Evolutionary conservation across 2,797 vertebrate species (phyloP).

Genomic region (Trachops cirrhosus): DNA sequence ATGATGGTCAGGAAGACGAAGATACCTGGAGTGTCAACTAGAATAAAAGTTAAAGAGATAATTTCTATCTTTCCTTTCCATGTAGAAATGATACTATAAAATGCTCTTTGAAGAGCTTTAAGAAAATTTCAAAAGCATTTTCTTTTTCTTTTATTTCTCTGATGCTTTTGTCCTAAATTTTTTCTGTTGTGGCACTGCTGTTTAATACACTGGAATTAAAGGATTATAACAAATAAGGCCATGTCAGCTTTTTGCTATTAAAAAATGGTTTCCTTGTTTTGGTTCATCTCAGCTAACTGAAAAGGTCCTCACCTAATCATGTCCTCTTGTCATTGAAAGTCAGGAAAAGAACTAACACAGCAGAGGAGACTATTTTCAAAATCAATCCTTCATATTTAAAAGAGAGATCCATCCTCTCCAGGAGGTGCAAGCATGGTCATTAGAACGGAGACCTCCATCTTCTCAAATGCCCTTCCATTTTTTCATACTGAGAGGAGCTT

Average conservation of each 20-base stretch:
- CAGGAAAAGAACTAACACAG: constrained; percentile 60
- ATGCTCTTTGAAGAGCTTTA: neutral
- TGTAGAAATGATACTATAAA: neutral
- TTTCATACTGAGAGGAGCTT: constrained; percentile 64
- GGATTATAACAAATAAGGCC: neutral
- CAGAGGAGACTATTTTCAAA: constrained; percentile 69
- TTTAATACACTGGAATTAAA: constrained; percentile 7
- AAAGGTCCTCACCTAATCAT: constrained; percentile 70
- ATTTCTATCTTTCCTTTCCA: neutral
- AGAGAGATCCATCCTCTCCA: constrained; percentile 52
- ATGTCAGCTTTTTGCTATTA: constrained; percentile 42
- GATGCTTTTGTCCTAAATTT: neutral
- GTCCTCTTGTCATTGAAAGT: constrained; percentile 63
- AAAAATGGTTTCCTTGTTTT: constrained; percentile 67
- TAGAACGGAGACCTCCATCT: constrained; percentile 64
- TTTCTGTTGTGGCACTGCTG: neutral
- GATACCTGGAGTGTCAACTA: neutral
- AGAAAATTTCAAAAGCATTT: neutral
- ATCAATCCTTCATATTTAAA: constrained; percentile 74
- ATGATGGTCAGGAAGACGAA: neutral
- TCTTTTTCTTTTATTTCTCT: neutral
- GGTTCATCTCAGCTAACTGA: constrained; percentile 65
- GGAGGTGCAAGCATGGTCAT: constrained; percentile 60
- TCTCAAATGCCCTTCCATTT: constrained; percentile 66
- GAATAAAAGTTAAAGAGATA: neutral